Evolutionary conservation across 53 echinoderm and acorn worm genomes (phyloP), one percentile per base, ranked within the genome.

Genomic region (Luidia sarsii): DNA sequence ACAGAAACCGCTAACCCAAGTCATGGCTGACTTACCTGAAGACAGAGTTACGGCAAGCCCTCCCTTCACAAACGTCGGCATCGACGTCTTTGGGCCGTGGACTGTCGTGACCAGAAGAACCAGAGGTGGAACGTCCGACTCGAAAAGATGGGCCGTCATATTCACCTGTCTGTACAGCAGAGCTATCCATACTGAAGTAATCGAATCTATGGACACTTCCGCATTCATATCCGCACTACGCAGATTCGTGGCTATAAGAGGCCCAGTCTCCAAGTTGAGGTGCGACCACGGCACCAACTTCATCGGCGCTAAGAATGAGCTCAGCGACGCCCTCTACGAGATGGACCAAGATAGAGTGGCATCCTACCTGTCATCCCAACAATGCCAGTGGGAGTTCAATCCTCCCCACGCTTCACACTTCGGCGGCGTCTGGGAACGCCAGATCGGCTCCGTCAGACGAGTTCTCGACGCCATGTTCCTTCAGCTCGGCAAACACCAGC

Each of bases 211-310:
- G 82, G 82, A 82, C 57, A 71, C 82, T 13, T 81, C 81, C 34
- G 48, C 90, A 20, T 83, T 91, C 71, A 87, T 83, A 28, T 79
- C 77, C 27, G 77, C 69, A 7, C 68, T 82, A 16, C 57, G 87
- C 15, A 63, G 87, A 23, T 91, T 87, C 65, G 87, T 84, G 3
- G 83, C 91, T 0, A 65, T 83, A 18, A 59, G 80, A 48, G 84
- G 91, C 10, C 91, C 91, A 48, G 64, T 91, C 18, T 24, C 77
- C 3, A 87, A 61, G 53, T 62, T 86, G 16, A 62, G 86, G 48
- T 83, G 75, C 49, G 87, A 90, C 67, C 64, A 70, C 52, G 90
- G 90, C 6, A 90, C 90, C 0, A 90, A 90, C 82, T 85, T 90
- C 61, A 48, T 91, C 15, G 91, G 91, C 24, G 91, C 91, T 27